Evolutionary conservation across 2,888 invertebrate genomes (phyloP).

Genomic region (Drosophila birchii): DNA sequence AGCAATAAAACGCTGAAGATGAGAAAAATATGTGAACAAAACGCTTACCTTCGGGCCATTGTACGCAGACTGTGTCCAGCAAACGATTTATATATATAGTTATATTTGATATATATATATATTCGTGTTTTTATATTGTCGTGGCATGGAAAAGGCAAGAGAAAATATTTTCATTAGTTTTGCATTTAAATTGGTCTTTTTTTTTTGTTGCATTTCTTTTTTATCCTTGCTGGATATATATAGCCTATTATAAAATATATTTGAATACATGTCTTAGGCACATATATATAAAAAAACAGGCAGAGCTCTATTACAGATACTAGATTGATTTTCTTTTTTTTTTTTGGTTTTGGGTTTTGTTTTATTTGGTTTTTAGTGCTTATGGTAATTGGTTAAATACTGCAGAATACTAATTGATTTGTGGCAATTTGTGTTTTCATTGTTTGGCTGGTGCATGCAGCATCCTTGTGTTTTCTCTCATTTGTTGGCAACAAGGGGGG

Average conservation of each 20-base stretch:
- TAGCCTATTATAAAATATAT: conserved; percentile 21
- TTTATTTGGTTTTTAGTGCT: conserved; percentile 30
- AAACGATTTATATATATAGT: conserved; percentile 48
- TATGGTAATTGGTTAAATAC: conserved; percentile 44
- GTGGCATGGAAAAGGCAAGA: conserved; percentile 73
- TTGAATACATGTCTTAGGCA: conserved; percentile 49
- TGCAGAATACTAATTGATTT: conserved; percentile 40
- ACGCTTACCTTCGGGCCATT: conserved; percentile 94
- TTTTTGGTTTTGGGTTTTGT: not conserved
- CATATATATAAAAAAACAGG: conserved; percentile 43
- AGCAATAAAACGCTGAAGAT: conserved; percentile 49
- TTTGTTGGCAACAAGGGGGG: conserved; percentile 10
- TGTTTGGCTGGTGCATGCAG: conserved; percentile 36
- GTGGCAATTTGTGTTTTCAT: conserved; percentile 36
- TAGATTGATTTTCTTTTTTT: conserved; percentile 22
- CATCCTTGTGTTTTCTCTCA: conserved; percentile 41
- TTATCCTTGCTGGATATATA: not conserved
- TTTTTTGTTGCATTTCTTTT: conserved; percentile 15
- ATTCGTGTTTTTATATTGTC: conserved; percentile 22
- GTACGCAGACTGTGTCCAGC: conserved; percentile 90
- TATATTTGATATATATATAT: conserved; percentile 26
- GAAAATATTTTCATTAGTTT: conserved; percentile 71
- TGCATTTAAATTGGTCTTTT: conserved; percentile 45
- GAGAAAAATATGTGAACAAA: conserved; percentile 49
- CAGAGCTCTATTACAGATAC: conserved; percentile 45